A percentile compares a stretch with the other conserved stretches of the same genome.
Conservation (phyloP, 2,113 vertebrate genomes). For the Caranx melampygus region DNA sequence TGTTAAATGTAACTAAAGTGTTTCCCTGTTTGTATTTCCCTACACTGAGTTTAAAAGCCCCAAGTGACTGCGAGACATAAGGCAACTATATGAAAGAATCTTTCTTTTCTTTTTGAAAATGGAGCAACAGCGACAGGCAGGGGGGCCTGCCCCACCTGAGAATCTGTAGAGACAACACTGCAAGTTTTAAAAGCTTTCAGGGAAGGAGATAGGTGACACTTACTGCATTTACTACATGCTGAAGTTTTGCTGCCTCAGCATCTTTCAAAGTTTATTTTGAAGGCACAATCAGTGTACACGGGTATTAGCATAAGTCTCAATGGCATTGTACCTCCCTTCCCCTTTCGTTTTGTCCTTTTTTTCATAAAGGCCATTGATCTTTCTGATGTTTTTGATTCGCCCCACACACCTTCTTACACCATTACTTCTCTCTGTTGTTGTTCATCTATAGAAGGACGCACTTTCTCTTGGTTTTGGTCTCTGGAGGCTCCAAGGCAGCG, state of each 20-base stretch:
- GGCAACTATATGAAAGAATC: conserved; percentile 41
- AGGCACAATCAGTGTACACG: conserved; percentile 72
- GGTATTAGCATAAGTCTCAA: conserved; percentile 50
- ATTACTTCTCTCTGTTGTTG: background rate
- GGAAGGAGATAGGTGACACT: conserved; percentile 54
- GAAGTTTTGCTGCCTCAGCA: conserved; percentile 51
- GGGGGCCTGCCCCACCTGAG: conserved; percentile 73
- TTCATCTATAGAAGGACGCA: conserved; percentile 81
- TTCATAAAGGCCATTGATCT: conserved; percentile 54
- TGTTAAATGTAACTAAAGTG: conserved; percentile 35
- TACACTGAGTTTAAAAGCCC: conserved; percentile 22
- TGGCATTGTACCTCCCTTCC: conserved; percentile 53
- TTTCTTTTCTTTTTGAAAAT: conserved; percentile 33
- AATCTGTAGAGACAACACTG: conserved; percentile 67
- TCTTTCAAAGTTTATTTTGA: conserved; percentile 59
- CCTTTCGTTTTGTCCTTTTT: conserved; percentile 62
- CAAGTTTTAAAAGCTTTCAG: conserved; percentile 60
- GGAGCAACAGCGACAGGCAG: conserved; percentile 54
- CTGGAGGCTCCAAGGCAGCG: conserved; percentile 85
- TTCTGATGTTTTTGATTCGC: conserved; percentile 54
- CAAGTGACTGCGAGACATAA: conserved; percentile 6
- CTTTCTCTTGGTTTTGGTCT: conserved; percentile 84
- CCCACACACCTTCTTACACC: conserved; percentile 36
- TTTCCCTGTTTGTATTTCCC: conserved; percentile 10
- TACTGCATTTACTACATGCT: conserved; percentile 51